phyloP scores from a whole-genome alignment of 1,140 invertebrate species.

The Caenorhabditis latens region DNA sequence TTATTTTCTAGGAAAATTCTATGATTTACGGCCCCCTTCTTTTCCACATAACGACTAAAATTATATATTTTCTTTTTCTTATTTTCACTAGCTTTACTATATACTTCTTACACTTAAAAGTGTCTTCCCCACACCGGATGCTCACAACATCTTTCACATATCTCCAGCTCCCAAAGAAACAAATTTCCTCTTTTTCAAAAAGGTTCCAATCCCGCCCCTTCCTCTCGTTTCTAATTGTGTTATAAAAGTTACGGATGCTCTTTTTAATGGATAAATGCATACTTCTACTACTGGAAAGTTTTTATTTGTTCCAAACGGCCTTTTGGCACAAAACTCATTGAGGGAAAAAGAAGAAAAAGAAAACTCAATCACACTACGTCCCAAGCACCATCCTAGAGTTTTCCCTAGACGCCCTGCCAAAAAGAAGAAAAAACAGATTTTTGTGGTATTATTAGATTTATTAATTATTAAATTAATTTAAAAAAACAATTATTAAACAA shows the following conservation, averaged over 20 bases:
- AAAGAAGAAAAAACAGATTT: too few relatives aligned
- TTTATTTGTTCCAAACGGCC: too few relatives aligned
- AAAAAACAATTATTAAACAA: too few relatives aligned
- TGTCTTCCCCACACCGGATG: background rate
- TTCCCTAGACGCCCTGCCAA: too few relatives aligned
- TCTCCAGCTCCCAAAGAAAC: background rate
- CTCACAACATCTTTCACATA: background rate
- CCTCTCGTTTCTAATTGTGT: background rate
- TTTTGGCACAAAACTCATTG: too few relatives aligned
- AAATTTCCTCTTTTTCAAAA: background rate
- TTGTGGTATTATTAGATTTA: too few relatives aligned
- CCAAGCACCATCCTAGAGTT: too few relatives aligned
- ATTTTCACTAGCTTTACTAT: background rate
- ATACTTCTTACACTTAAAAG: background rate
- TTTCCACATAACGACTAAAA: background rate
- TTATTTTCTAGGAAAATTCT: slow-evolving; percentile 1
- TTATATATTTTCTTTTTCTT: background rate
- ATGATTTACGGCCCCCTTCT: background rate
- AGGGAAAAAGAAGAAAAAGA: too few relatives aligned
- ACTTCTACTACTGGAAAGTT: too few relatives aligned
- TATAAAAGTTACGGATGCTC: slow-evolving; percentile 36
- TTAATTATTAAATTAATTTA: too few relatives aligned
- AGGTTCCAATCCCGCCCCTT: background rate
- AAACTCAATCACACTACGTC: too few relatives aligned
- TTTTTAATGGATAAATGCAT: background rate